Base-by-base conservation (phyloP, 2,888 invertebrate genomes). In the Brachyptera putata region DNA sequence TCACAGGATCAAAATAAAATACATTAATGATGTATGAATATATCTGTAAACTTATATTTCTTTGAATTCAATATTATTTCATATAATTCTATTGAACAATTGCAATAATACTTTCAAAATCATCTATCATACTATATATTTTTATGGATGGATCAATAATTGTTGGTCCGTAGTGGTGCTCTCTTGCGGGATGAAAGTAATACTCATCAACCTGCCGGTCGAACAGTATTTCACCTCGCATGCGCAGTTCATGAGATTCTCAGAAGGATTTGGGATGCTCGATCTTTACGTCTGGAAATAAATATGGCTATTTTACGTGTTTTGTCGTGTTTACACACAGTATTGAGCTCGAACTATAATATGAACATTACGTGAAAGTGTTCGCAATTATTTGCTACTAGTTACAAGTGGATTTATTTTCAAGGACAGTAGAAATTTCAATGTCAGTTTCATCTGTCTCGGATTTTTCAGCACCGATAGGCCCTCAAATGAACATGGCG, bases 401-500 rank as follows among this genome's bases (percentile, higher is more conserved):
- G n/a, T n/a, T 43, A 3, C 13, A 37, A 14, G 3, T 43, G 16
- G 11, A 21, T 43, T 53, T 18, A 34, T 11, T 22, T 53, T 49
- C 57, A 57, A 50, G 57, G 62, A 56, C 57, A 50, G 34, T 53
- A n/a, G 62, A 49, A 53, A 50, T 55, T 58, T 58, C 55, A 49
- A 58, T 58, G 58, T 58, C 58, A 58, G 50, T 58, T 39, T 58
- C 58, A 58, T 61, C 58, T 58, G 58, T 61, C 57, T 56, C 58
- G 55, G 18, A 43, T 37, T 55, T 61, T 58, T 61, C 58, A 57
- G 57, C 56, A 61, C 36, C 55, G 37, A 21, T 3, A 53, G 34
- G 25, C 5, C 24, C 39, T 16, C 9, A 14, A 62, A 57, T 61
- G 61, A 61, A 65, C 63, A 65, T 65, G 65, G 65, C 64, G 64